phyloP scores from a whole-genome alignment of 2,888 invertebrate species.

The Ariolimax columbianus region DNA sequence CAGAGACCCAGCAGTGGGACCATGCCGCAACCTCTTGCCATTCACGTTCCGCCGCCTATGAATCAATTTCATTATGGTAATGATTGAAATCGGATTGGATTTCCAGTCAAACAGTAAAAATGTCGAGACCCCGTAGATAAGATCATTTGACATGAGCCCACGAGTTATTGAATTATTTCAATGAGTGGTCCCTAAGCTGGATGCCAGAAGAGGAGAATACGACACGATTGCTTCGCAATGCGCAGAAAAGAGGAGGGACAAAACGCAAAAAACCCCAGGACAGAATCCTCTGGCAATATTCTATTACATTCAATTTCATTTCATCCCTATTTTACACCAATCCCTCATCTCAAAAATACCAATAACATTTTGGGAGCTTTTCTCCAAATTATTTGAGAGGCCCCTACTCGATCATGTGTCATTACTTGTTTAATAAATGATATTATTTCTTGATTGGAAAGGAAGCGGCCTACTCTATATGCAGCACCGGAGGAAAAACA shows the following conservation, averaged over 20 bases:
- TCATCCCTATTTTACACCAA: slow-evolving; percentile 36
- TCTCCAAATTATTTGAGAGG: slow-evolving; percentile 45
- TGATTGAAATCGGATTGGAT: slow-evolving; percentile 48
- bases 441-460: slow-evolving; percentile 50
- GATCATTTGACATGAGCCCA: slow-evolving; percentile 41
- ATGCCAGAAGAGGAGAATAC: slow-evolving; percentile 33
- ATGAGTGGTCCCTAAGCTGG: slow-evolving; percentile 45
- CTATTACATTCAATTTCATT: slow-evolving; percentile 37
- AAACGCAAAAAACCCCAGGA: background rate
- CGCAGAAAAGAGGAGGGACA: background rate
- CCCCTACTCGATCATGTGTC: slow-evolving; percentile 48
- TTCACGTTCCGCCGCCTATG: slow-evolving; percentile 34
- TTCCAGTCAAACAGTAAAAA: slow-evolving; percentile 50
- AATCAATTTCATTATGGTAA: slow-evolving; percentile 50
- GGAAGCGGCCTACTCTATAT: slow-evolving; percentile 43
- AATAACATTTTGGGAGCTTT: slow-evolving; percentile 50
- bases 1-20: background rate
- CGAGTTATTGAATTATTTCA: slow-evolving; percentile 48
- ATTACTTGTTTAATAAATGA: slow-evolving; percentile 51
- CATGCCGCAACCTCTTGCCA: slow-evolving; percentile 19
- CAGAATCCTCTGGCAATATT: slow-evolving; percentile 22
- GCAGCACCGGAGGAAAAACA: background rate
- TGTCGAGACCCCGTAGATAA: slow-evolving; percentile 40
- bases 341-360: slow-evolving; percentile 46
- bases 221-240: slow-evolving; percentile 16